Evolutionary conservation across 2,888 invertebrate species (phyloP), one percentile per base, ranked within the genome.

Genomic region (Spilarctia lutea): DNA sequence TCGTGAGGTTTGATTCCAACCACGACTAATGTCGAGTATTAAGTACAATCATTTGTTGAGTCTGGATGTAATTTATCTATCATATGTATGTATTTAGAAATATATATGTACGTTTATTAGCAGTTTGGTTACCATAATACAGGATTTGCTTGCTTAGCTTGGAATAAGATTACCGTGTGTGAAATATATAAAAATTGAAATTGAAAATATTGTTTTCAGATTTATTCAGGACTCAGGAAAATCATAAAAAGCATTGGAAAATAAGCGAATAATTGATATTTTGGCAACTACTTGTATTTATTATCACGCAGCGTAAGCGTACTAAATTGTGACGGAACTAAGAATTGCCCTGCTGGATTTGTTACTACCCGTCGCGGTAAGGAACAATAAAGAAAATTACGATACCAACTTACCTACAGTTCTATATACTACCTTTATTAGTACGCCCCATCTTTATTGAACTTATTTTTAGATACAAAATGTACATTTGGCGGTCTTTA

Each of bases 351-450:
- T 70, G 73, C 79, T 81, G 86, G 87, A 87, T 90, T 90, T 90
- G 91, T 90, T 88, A 88, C 88, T 88, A 82, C 88, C 86, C 88
- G 89, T 87, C 89, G 91, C 89, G 89, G 91, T 89, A 88, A 90
- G 87, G 86, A 90, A 91, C 91, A 92, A 92, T 92, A 92, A 92
- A 92, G 91, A 90, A 92, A 92, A 92, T 92, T 92, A 91, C 92
- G 87, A 89, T 89, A 87, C 87, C 86, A 78, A 89, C 86, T 85
- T 89, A 90, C 86, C 87, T 86, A 88, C 81, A 71, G 48, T 65
- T n/a, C 35, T 71, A 65, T 71, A 71, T 65, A 79, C 81, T 83
- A 88, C 87, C 85, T 88, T 87, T 87, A 88, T 86, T 87, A 86
- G 83, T 84, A 84, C 82, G 77, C 78, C 84, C 86, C 85, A 84